These are phyloP conservation scores for Nomada lathburiana DNA, from an alignment of 2,888 invertebrate species.

Conservation along the genomic window DNA sequence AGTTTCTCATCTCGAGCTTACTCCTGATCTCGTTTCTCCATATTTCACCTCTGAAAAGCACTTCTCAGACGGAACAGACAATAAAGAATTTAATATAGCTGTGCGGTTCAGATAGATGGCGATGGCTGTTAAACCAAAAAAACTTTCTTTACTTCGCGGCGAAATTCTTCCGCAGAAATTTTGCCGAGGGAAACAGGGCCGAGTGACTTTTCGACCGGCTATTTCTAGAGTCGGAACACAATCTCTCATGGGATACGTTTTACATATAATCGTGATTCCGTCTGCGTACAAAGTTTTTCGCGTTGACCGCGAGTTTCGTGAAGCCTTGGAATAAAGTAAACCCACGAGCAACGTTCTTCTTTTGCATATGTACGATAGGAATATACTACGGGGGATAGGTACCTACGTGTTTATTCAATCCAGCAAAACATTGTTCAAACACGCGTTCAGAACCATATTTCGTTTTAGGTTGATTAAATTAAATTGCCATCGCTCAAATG, in stretches of 20 bases:
- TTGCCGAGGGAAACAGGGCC: neutral
- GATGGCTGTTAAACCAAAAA: conserved; percentile 2
- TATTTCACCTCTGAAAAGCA: neutral
- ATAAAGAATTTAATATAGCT: conserved; percentile 28
- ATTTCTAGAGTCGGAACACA: conserved; percentile 27
- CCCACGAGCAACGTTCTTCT: neutral
- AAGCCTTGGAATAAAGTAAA: conserved; percentile 48
- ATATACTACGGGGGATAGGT: neutral
- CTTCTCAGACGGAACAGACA: neutral
- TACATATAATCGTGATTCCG: conserved; percentile 36
- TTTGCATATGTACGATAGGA: conserved; percentile 12
- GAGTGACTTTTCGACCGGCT: conserved; percentile 23
- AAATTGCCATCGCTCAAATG: too few relatives aligned
- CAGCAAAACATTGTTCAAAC: too few relatives aligned
- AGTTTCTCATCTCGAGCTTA: neutral
- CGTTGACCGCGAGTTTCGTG: conserved; percentile 13
- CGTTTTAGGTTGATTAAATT: too few relatives aligned
- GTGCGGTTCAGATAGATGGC: neutral
- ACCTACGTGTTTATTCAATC: neutral
- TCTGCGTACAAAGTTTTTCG: conserved; percentile 19
- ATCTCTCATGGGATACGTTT: conserved; percentile 12
- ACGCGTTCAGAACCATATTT: too few relatives aligned
- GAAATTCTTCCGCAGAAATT: neutral
- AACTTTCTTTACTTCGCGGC: neutral
- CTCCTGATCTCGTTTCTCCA: neutral